Conservation (phyloP, 2,888 invertebrate species). For the Halictus quadricinctus region DNA sequence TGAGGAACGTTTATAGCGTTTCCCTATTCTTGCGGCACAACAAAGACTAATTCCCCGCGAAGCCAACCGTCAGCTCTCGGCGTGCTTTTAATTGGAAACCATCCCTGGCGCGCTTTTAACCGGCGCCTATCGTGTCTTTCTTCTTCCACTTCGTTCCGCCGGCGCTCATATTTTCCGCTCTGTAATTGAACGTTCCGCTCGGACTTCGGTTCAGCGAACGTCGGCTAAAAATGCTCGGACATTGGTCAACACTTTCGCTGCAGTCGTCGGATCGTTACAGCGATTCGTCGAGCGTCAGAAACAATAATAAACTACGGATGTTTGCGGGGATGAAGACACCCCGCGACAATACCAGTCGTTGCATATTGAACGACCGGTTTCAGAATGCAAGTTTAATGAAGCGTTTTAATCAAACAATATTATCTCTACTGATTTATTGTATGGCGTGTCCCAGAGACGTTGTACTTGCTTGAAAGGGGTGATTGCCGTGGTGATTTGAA, state of each 20-base stretch:
- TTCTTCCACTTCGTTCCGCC: constrained; percentile 3
- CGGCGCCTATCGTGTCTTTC: not conserved
- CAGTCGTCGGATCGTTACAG: not conserved
- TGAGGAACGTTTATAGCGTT: not conserved
- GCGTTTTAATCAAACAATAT: too few relatives aligned
- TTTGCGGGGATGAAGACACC: not conserved
- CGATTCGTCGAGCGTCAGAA: not conserved
- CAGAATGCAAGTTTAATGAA: too few relatives aligned
- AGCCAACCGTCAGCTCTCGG: not conserved
- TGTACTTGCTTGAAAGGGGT: too few relatives aligned
- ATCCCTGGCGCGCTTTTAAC: not conserved
- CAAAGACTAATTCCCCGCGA: not conserved
- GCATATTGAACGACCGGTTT: too few relatives aligned
- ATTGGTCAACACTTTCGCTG: not conserved
- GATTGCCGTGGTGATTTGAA: too few relatives aligned
- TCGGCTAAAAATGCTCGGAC: not conserved
- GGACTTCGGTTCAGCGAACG: not conserved
- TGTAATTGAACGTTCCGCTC: constrained; percentile 17
- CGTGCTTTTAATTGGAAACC: constrained; percentile 3
- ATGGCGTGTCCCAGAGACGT: too few relatives aligned
- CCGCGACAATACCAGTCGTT: too few relatives aligned
- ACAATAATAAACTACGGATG: not conserved
- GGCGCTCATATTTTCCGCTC: not conserved
- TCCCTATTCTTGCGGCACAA: not conserved
- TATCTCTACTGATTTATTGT: too few relatives aligned